phyloP scores from a whole-genome alignment of 1,140 invertebrate genomes.

The Drosophila truncata region DNA sequence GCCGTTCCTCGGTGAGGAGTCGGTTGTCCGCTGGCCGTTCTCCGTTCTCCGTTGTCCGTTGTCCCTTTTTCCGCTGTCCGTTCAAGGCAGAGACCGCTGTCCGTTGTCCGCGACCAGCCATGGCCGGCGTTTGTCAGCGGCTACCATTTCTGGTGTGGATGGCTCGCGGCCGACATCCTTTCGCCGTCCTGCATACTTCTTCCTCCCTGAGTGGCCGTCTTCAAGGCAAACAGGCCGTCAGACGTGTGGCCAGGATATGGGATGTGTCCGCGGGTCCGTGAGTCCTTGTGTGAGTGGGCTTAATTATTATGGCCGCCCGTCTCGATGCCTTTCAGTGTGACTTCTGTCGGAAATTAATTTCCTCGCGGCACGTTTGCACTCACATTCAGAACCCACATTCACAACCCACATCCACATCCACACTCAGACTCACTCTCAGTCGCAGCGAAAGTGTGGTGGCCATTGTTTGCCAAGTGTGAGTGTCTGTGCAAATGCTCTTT shows the following conservation, averaged over 20 bases:
- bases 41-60: slow-evolving; percentile 15
- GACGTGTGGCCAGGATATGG: slow-evolving; percentile 44
- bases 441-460: slow-evolving; percentile 37
- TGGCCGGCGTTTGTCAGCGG: slow-evolving; percentile 34
- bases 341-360: slow-evolving; percentile 84
- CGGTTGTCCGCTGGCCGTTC: slow-evolving; percentile 14
- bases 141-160: slow-evolving; percentile 44
- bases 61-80: slow-evolving; percentile 15
- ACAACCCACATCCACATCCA: neutral
- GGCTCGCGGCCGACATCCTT: slow-evolving; percentile 59
- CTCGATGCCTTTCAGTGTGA: slow-evolving; percentile 75
- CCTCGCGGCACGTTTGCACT: slow-evolving; percentile 57
- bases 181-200: slow-evolving; percentile 5
- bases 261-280: slow-evolving; percentile 14
- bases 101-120: neutral
- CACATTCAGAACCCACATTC: slow-evolving; percentile 15
- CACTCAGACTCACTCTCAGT: neutral
- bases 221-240: slow-evolving; percentile 64
- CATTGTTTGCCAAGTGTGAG: slow-evolving; percentile 45
- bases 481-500: slow-evolving; percentile 48
- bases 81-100: slow-evolving; percentile 5
- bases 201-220: slow-evolving; percentile 54
- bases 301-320: slow-evolving; percentile 72
- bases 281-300: slow-evolving; percentile 47
- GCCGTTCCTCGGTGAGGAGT: slow-evolving; percentile 24